Percentiles rank a stretch among this genome's conserved stretches.
phyloP scores from a whole-genome alignment of 2,113 vertebrate species.

The Thalassarche chlororhynchos region DNA sequence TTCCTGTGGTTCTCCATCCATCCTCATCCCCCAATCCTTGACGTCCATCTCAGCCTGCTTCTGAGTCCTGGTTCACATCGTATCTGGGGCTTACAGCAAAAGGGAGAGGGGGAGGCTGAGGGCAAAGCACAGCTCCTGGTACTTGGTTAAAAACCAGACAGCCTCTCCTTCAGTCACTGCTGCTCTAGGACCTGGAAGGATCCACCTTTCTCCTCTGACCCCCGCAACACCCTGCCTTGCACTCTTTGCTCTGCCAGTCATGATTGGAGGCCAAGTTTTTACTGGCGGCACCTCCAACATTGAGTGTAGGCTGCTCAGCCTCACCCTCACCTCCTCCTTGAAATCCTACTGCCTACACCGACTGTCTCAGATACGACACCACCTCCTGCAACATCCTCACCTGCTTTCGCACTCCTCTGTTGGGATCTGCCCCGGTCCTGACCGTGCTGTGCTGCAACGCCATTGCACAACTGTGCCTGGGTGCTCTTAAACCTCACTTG shows the following conservation, averaged over 20 bases:
- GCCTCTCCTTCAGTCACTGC: neutral
- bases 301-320: neutral
- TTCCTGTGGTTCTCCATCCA: neutral
- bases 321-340: neutral
- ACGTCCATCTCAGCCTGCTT: neutral
- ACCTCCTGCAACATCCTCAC: neutral
- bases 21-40: neutral
- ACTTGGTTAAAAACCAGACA: neutral
- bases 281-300: neutral
- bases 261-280: neutral
- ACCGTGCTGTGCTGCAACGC: accelerated
- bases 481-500: neutral
- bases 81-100: neutral
- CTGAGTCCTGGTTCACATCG: neutral
- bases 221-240: neutral
- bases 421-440: neutral
- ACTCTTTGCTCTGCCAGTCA: neutral
- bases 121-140: neutral
- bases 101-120: neutral
- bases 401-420: neutral
- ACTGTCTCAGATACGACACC: neutral
- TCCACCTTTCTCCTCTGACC: neutral
- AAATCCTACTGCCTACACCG: neutral
- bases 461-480: neutral
- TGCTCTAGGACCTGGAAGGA: neutral